Evolutionary conservation across 2,113 vertebrate genomes (phyloP), one percentile per base, ranked within the genome.

Genomic region (Dipodomys spectabilis): DNA sequence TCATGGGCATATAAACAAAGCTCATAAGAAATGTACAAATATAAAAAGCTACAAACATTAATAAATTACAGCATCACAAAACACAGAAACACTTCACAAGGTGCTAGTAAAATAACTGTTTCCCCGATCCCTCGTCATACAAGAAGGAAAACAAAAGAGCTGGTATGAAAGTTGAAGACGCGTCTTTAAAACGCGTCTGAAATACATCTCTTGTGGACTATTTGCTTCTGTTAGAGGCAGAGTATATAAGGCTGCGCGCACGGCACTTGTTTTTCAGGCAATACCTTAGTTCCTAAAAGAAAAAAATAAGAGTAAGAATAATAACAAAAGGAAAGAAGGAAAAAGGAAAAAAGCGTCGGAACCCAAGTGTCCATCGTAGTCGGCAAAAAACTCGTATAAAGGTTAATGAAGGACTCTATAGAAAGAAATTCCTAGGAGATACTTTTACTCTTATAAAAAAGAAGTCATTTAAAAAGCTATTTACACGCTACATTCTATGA

Each of bases 31-130:
- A 99, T 99, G 98, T 99, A 99, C 99, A 99, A 99, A 99, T 99
- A 99, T 99, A 99, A 99, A 99, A 99, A 99, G 99, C 99, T 99
- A 99, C 99, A 99, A 99, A 99, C 99, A 99, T 99, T 99, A 99
- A 99, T 99, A 99, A 99, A 99, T 99, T 99, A 99, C 99, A 99
- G 99, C 98, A 97, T 98, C 98, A 99, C 99, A 98, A 99, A 99
- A 99, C 99, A 99, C 99, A 97, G 99, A 98, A 99, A 99, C 99
- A 99, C 99, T 99, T 99, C 99, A 99, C 99, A 99, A 99, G 99
- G 99, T 99, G 99, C 99, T 99, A 99, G 98, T 99, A 99, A 99
- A 99, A 99, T 98, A 99, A 99, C 97, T 97, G 98, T 98, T 98
- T 98, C 98, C 99, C 98, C 98, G 98, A 98, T 98, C 98, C 98